These are phyloP conservation scores for Frieseomelitta varia DNA, from an alignment of 1,140 invertebrate genomes.

Conservation along the genomic window DNA sequence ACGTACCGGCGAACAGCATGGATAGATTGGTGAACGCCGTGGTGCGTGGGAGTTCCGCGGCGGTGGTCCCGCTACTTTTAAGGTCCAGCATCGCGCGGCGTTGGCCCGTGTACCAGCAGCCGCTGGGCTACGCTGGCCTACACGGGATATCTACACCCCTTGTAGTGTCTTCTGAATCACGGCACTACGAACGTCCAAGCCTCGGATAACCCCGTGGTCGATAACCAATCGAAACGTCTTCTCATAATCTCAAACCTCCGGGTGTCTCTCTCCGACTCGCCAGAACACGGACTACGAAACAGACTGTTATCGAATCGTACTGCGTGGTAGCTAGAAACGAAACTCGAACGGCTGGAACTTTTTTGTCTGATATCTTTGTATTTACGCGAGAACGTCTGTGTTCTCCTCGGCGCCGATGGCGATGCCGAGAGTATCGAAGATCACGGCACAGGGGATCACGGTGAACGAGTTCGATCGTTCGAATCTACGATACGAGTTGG, in stretches of 20 bases:
- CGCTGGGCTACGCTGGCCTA: conserved; percentile 25
- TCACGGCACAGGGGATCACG: conserved; percentile 21
- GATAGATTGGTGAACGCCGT: conserved; percentile 85
- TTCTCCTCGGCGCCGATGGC: conserved; percentile 10
- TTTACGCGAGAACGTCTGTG: conserved; percentile 2
- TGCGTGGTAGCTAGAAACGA: too few species aligned
- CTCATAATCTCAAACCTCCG: conserved; percentile 44
- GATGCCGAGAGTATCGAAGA: not conserved
- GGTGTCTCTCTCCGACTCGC: too few species aligned
- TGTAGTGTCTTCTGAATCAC: conserved; percentile 2
- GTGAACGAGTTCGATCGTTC: conserved; percentile 2
- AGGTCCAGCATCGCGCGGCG: conserved; percentile 84
- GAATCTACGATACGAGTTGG: conserved; percentile 16
- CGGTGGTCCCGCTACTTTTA: conserved; percentile 85
- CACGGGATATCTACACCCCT: not conserved
- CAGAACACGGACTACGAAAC: not conserved
- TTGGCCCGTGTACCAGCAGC: conserved; percentile 40
- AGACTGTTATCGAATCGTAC: not conserved
- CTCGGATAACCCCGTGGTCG: conserved; percentile 20
- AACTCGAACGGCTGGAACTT: not conserved
- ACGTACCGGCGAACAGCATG: conserved; percentile 86
- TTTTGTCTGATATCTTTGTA: not conserved
- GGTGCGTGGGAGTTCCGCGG: conserved; percentile 83
- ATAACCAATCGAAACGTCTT: conserved; percentile 23
- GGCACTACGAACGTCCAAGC: conserved; percentile 45